Conservation (phyloP, 37 sponge, comb jelly and placozoan genomes). For the Diacarnus erythraeanus region DNA sequence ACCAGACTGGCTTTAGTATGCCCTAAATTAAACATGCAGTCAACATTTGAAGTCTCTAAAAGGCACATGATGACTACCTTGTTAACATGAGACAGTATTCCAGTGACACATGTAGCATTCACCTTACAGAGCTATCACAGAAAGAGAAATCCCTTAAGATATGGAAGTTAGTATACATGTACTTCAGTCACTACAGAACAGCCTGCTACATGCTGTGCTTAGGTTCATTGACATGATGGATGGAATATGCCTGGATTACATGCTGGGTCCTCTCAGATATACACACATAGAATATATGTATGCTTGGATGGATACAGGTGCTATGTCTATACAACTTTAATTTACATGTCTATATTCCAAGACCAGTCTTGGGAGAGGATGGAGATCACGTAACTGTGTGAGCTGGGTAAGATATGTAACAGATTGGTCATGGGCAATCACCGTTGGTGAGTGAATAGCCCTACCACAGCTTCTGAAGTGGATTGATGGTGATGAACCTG, state of each 20-base stretch:
- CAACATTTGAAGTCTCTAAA: too few species aligned
- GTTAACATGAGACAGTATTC: slow-evolving; percentile 42
- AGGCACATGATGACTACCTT: slow-evolving; percentile 19
- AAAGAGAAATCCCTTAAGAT: too few species aligned
- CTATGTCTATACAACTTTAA: not conserved
- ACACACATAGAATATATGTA: too few species aligned
- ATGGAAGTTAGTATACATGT: too few species aligned
- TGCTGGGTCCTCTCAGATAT: too few species aligned
- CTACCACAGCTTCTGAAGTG: slow-evolving; percentile 83
- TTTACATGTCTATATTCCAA: slow-evolving; percentile 81
- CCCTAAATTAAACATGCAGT: slow-evolving; percentile 21
- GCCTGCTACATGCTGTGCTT: too few species aligned
- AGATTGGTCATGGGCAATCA: not conserved
- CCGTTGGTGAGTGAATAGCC: not conserved
- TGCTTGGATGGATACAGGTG: not conserved
- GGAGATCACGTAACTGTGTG: slow-evolving; percentile 62
- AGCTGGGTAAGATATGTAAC: slow-evolving; percentile 33
- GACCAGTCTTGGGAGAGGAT: slow-evolving; percentile 78
- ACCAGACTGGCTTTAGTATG: slow-evolving; percentile 58
- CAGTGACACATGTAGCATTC: slow-evolving; percentile 66
- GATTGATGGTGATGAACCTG: slow-evolving; percentile 56
- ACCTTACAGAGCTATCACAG: slow-evolving; percentile 53
- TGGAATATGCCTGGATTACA: too few species aligned
- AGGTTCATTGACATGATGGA: too few species aligned
- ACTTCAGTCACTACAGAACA: too few species aligned